phyloP scores from a whole-genome alignment of 2,113 vertebrate genomes.

The Pao palembangensis region DNA sequence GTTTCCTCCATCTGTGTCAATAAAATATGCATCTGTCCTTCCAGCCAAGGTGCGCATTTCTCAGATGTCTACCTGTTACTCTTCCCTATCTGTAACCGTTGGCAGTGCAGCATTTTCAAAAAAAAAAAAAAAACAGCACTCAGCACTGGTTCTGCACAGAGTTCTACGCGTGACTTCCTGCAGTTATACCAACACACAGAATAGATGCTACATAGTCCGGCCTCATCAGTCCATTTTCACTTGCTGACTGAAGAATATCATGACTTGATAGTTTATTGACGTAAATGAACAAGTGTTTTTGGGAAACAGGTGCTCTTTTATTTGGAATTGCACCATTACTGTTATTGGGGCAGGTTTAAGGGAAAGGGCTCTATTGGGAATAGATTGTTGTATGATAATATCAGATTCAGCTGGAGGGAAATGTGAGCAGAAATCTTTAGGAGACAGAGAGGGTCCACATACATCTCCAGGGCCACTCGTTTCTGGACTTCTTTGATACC shows the following conservation, averaged over 20 bases:
- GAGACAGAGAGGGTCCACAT: conserved; percentile 64
- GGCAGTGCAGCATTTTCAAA: too few species aligned
- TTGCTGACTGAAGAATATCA: too few species aligned
- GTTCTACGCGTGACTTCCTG: too few species aligned
- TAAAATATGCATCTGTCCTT: conserved; percentile 1
- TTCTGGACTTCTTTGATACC: conserved; percentile 31
- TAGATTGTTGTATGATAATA: conserved; percentile 45
- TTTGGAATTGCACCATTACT: not conserved
- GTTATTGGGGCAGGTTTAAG: conserved; percentile 52
- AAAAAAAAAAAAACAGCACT: too few species aligned
- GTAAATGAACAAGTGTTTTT: conserved; percentile 5
- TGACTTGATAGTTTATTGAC: not conserved
- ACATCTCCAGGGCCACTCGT: conserved; percentile 58
- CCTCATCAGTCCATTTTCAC: too few species aligned
- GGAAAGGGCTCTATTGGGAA: conserved; percentile 56
- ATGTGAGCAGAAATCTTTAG: conserved; percentile 69
- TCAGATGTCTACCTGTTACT: not conserved
- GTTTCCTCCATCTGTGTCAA: conserved; percentile 4
- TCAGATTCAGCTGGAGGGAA: conserved; percentile 61
- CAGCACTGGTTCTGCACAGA: too few species aligned
- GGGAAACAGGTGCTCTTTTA: conserved; percentile 26
- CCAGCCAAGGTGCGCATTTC: not conserved
- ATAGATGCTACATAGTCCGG: too few species aligned
- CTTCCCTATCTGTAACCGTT: not conserved
- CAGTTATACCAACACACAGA: too few species aligned